Percentiles rank a stretch among this genome's conserved stretches.
These are phyloP conservation scores for Drosophila multiciliata DNA, from an alignment of 2,888 invertebrate genomes.

Conservation along the genomic window DNA sequence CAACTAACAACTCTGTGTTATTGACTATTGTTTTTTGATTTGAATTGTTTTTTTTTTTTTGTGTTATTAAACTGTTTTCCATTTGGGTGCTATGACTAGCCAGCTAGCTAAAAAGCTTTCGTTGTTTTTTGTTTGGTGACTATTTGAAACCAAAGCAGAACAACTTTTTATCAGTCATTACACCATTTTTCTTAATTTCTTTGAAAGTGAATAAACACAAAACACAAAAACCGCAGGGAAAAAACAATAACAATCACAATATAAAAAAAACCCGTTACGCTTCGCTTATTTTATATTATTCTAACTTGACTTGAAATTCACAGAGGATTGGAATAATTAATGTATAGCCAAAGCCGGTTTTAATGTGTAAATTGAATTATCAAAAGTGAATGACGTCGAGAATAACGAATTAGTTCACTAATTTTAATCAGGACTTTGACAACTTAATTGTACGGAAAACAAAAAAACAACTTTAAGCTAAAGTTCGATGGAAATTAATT, in stretches of 20 bases:
- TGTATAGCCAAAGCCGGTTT: conserved; percentile 7
- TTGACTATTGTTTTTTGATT: conserved; percentile 24
- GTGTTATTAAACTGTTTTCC: conserved; percentile 33
- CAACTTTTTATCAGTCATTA: conserved; percentile 50
- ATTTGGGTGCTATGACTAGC: conserved; percentile 30
- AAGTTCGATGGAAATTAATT: not conserved
- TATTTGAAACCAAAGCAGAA: conserved; percentile 29
- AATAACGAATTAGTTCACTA: conserved; percentile 3
- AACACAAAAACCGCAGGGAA: conserved; percentile 17
- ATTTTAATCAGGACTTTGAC: too few species aligned
- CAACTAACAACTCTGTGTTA: conserved; percentile 57
- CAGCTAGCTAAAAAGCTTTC: conserved; percentile 55
- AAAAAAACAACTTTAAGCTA: conserved; percentile 6
- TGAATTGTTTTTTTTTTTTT: conserved; percentile 18
- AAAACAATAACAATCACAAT: conserved; percentile 7
- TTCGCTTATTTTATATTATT: conserved; percentile 22
- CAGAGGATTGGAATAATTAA: conserved; percentile 3
- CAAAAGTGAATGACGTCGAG: conserved; percentile 3
- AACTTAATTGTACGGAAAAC: not conserved
- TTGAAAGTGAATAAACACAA: not conserved
- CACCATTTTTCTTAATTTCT: conserved; percentile 6
- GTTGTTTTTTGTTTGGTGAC: conserved; percentile 11
- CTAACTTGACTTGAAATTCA: conserved; percentile 16
- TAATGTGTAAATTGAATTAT: conserved; percentile 45
- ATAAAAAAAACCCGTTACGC: conserved; percentile 47